A percentile compares a stretch with the other conserved stretches of the same genome.
These are phyloP conservation scores for Rhynchonema sp. DNA, from an alignment of 2,888 invertebrate genomes.

Conservation along the genomic window DNA sequence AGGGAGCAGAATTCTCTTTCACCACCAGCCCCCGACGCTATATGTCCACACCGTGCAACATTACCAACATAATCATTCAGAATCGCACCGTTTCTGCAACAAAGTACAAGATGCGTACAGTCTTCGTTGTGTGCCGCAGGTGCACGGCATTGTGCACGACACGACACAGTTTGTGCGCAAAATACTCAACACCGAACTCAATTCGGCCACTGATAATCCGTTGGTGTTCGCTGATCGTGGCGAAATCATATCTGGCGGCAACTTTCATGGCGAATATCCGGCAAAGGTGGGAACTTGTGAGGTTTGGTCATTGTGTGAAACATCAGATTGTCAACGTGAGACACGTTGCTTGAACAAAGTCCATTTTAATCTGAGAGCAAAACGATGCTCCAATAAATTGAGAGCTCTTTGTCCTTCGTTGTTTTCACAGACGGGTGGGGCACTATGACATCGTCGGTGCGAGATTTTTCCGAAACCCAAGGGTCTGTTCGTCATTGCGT, in stretches of 20 bases:
- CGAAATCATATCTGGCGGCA: constrained; percentile 47
- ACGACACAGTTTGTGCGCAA: constrained; percentile 42
- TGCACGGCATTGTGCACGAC: constrained; percentile 46
- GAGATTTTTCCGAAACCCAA: too few species aligned
- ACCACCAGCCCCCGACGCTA: too few species aligned
- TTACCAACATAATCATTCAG: too few species aligned
- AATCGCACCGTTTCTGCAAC: constrained; percentile 45
- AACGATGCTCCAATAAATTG: too few species aligned
- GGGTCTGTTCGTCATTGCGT: too few species aligned
- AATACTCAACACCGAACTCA: constrained; percentile 41
- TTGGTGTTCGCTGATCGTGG: constrained; percentile 40
- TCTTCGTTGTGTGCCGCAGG: constrained; percentile 44
- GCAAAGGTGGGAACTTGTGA: constrained; percentile 36
- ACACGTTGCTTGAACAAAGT: too few species aligned
- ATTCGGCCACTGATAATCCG: constrained; percentile 47
- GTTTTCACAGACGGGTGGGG: too few species aligned
- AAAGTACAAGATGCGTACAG: constrained; percentile 49
- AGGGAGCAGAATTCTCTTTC: too few species aligned
- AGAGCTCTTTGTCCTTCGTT: too few species aligned
- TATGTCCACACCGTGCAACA: too few species aligned
- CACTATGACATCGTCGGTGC: too few species aligned
- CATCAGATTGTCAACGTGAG: not conserved
- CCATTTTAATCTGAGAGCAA: too few species aligned
- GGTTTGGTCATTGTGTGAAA: not conserved
- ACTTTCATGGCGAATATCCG: constrained; percentile 51